These are phyloP conservation scores for Oeneis ivallda DNA, from an alignment of 2,888 invertebrate genomes.

Conservation along the genomic window DNA sequence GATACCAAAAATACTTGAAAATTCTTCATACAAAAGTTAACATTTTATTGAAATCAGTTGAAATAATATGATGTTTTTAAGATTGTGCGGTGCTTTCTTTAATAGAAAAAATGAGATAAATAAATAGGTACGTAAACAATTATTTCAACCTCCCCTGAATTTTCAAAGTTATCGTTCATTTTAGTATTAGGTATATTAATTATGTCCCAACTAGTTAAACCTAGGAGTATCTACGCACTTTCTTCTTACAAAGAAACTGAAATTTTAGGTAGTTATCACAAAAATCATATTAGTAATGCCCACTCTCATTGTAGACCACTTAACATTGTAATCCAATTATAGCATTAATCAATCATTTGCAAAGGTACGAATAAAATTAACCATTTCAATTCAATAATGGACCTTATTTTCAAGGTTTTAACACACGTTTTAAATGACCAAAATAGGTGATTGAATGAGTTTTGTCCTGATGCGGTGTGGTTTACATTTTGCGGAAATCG, in stretches of 20 bases:
- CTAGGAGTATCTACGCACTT: background rate
- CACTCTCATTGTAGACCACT: slow-evolving; percentile 43
- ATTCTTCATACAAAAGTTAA: too few relatives aligned
- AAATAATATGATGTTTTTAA: too few relatives aligned
- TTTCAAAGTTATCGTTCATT: too few relatives aligned
- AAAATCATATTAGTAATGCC: slow-evolving; percentile 51
- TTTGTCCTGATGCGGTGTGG: slow-evolving; percentile 21
- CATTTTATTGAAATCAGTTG: too few relatives aligned
- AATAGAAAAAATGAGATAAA: too few relatives aligned
- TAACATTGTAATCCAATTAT: slow-evolving; percentile 62
- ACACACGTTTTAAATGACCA: slow-evolving; percentile 1
- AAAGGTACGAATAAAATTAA: background rate
- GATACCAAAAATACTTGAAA: too few relatives aligned
- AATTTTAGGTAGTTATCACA: background rate
- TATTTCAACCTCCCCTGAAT: too few relatives aligned
- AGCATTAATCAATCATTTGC: slow-evolving; percentile 58
- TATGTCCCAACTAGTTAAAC: too few relatives aligned
- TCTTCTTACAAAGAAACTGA: background rate
- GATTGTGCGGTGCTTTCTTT: too few relatives aligned
- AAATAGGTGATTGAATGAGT: slow-evolving; percentile 29
- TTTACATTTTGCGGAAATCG: slow-evolving; percentile 21
- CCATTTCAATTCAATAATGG: slow-evolving; percentile 16
- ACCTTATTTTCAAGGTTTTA: slow-evolving; percentile 6
- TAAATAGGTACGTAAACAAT: too few relatives aligned
- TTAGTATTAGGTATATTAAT: too few relatives aligned